Evolutionary conservation across 2,113 vertebrate genomes (phyloP).

Genomic region (Trichomycterus rosablanca): DNA sequence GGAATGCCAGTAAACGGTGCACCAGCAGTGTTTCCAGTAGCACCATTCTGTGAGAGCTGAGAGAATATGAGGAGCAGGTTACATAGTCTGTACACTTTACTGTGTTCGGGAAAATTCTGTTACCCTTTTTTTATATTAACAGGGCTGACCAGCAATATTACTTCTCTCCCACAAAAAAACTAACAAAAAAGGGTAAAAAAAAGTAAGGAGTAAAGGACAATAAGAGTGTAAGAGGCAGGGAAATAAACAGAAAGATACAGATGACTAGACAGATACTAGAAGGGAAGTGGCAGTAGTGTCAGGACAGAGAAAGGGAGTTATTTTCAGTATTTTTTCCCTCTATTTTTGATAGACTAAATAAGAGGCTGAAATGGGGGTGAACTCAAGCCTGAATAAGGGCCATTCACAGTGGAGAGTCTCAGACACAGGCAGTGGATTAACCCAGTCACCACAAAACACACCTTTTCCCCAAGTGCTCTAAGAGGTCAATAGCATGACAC

Average conservation of each 20-base stretch:
- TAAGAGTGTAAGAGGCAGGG: conserved; percentile 4
- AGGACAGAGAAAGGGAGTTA: conserved; percentile 22
- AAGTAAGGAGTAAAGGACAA: neutral
- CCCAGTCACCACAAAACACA: conserved; percentile 19
- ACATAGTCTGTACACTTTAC: conserved; percentile 37
- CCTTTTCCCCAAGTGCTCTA: conserved; percentile 21
- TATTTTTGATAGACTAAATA: conserved; percentile 13
- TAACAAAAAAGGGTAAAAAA: conserved; percentile 25
- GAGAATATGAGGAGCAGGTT: conserved; percentile 18
- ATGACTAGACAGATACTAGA: neutral
- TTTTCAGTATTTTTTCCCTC: neutral
- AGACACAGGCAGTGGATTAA: conserved; percentile 30
- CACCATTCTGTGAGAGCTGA: conserved; percentile 46
- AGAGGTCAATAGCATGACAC: conserved; percentile 30
- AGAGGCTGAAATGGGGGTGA: neutral
- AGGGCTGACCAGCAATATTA: too few relatives aligned
- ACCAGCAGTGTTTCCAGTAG: conserved; percentile 47
- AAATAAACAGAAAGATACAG: conserved; percentile 1
- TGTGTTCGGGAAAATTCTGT: conserved; percentile 49
- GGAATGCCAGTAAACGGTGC: conserved; percentile 49
- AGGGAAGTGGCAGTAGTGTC: conserved; percentile 5
- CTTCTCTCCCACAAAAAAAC: conserved; percentile 52
- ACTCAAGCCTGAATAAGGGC: conserved; percentile 22
- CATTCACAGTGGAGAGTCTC: conserved; percentile 17
- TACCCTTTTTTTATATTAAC: too few relatives aligned